Conservation (phyloP, 2,797 vertebrate species). For the Parotocinclus haroldoi region DNA sequence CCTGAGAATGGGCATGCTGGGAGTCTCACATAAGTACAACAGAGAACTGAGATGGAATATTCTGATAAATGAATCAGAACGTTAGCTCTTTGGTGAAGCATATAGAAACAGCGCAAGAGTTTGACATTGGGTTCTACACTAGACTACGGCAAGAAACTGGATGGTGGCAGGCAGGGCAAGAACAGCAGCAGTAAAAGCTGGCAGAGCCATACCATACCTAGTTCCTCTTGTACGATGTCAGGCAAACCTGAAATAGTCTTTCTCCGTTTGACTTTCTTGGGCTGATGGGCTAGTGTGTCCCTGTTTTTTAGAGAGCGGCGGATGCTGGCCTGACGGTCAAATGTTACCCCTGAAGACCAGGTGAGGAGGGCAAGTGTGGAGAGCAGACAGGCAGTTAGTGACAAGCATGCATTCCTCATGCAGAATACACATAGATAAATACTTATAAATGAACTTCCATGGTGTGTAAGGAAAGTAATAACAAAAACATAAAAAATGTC, state of each 20-base stretch:
- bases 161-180: slow-evolving; percentile 39
- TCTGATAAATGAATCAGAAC: slow-evolving; percentile 7
- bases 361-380: slow-evolving; percentile 45
- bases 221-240: slow-evolving; percentile 94
- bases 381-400: slow-evolving; percentile 79
- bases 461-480: too few species aligned
- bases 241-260: slow-evolving; percentile 99
- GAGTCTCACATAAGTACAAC: not conserved
- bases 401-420: slow-evolving; percentile 84
- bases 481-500: too few species aligned
- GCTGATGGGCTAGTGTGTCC: slow-evolving; percentile 95
- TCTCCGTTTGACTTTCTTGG: slow-evolving; percentile 99
- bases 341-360: slow-evolving; percentile 95
- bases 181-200: slow-evolving; percentile 35
- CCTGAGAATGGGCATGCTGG: not conserved
- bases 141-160: slow-evolving; percentile 33
- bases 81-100: not conserved
- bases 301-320: slow-evolving; percentile 98
- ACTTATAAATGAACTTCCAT: too few species aligned
- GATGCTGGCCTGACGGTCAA: slow-evolving; percentile 97
- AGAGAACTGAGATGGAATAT: slow-evolving; percentile 1
- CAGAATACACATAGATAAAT: slow-evolving; percentile 54
- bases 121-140: slow-evolving; percentile 7
- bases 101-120: slow-evolving; percentile 5
- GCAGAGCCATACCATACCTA: slow-evolving; percentile 85